Evolutionary conservation across 2,113 vertebrate species (phyloP).

Genomic region (Oryzias melastigma): DNA sequence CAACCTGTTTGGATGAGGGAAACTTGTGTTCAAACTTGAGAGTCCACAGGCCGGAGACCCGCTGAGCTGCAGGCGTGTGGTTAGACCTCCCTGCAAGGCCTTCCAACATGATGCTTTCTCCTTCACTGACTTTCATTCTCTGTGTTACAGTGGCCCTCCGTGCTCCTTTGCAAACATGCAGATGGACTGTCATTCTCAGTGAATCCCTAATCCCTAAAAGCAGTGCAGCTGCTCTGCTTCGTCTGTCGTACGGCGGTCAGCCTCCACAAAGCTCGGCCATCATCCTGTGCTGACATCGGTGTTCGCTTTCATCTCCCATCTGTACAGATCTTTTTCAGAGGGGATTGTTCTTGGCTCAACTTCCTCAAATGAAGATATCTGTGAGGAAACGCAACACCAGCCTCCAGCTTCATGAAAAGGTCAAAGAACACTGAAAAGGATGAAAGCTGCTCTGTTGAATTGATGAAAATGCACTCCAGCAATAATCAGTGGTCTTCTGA

Average conservation of each 20-base stretch:
- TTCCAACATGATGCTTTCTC: constrained; percentile 9
- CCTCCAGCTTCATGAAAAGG: constrained; percentile 10
- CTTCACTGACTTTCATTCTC: constrained; percentile 21
- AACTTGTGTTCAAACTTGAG: constrained; percentile 9
- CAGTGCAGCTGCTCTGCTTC: constrained; percentile 18
- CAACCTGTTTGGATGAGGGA: constrained; percentile 18
- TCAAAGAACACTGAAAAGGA: not conserved
- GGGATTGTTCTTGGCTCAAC: too few species aligned
- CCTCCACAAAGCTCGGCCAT: constrained; percentile 16
- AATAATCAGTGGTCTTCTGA: not conserved
- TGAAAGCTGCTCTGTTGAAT: not conserved
- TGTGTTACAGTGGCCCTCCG: constrained; percentile 13
- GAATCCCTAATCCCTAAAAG: constrained; percentile 3
- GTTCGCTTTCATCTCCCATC: too few species aligned
- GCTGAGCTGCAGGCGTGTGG: constrained; percentile 1
- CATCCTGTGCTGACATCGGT: constrained; percentile 10
- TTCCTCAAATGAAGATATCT: too few species aligned
- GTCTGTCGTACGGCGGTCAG: constrained; percentile 2
- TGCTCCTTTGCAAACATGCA: constrained; percentile 27
- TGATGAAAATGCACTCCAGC: not conserved
- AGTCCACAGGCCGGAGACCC: constrained; percentile 28
- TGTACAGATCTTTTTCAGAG: too few species aligned
- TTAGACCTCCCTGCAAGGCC: not conserved
- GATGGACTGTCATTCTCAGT: constrained; percentile 5
- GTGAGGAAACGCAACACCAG: too few species aligned